Conservation (phyloP, 2,797 vertebrate genomes). For the Sciurus vulgaris region DNA sequence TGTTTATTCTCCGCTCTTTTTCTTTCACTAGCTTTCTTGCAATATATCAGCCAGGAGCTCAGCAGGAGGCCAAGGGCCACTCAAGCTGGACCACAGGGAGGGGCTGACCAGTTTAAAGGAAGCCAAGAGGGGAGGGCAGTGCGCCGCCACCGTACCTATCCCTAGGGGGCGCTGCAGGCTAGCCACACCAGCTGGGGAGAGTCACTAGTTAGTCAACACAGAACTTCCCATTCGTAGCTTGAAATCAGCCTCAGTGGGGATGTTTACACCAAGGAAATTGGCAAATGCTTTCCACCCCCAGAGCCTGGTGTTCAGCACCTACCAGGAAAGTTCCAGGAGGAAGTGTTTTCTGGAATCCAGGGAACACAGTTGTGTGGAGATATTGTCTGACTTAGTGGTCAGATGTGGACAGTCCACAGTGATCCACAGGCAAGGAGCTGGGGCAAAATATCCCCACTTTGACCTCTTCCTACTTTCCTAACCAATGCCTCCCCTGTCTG, state of each 20-base stretch:
- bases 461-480: background rate
- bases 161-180: background rate
- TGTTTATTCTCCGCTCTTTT: background rate
- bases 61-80: background rate
- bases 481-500: background rate
- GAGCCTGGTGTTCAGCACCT: background rate
- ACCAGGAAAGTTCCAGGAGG: background rate
- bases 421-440: background rate
- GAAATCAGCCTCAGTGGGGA: background rate
- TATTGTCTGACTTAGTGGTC: background rate
- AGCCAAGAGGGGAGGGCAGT: background rate
- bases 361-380: background rate
- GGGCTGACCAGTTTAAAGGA: background rate
- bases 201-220: background rate
- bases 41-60: background rate
- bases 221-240: background rate
- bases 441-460: background rate
- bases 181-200: background rate
- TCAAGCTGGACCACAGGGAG: background rate
- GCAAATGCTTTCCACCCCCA: background rate
- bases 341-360: background rate
- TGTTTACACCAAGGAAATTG: background rate
- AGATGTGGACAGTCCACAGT: no score
- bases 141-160: background rate
- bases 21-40: conserved; percentile 1